phyloP scores from a whole-genome alignment of 2,113 vertebrate genomes.

The Eira barbara region DNA sequence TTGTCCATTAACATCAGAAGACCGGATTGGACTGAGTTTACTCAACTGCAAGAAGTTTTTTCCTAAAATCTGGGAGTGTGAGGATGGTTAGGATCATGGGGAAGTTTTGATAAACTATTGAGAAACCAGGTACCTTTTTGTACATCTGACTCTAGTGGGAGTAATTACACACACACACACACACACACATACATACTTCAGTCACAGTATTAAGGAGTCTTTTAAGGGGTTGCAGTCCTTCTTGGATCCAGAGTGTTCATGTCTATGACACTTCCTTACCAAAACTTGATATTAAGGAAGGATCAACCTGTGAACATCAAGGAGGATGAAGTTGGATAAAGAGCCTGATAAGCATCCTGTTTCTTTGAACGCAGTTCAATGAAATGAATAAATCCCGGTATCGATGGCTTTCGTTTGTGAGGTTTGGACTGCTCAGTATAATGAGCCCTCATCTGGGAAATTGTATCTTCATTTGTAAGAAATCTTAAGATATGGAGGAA shows the following conservation, averaged over 20 bases:
- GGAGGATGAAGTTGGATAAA: background rate
- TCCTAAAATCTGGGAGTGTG: background rate
- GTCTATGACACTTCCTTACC: background rate
- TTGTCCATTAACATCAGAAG: background rate
- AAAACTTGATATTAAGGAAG: background rate
- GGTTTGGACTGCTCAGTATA: background rate
- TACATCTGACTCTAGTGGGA: background rate
- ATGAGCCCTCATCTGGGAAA: conserved; percentile 20
- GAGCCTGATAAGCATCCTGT: background rate
- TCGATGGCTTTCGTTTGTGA: conserved; percentile 22
- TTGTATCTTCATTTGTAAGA: conserved; percentile 37
- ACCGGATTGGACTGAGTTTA: background rate
- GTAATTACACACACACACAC: background rate
- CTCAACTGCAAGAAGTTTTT: background rate
- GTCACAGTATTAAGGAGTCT: background rate
- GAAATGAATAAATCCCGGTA: conserved; percentile 9
- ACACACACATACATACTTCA: background rate
- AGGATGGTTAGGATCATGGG: background rate
- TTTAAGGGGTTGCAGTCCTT: background rate
- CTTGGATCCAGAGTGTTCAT: background rate
- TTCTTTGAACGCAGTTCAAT: conserved; percentile 40
- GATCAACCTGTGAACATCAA: background rate
- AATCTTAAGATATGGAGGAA: conserved; percentile 13
- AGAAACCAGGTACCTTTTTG: background rate
- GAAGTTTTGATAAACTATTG: background rate